Conservation (phyloP, 2,113 vertebrate species). For the Microcebus griseorufus region DNA sequence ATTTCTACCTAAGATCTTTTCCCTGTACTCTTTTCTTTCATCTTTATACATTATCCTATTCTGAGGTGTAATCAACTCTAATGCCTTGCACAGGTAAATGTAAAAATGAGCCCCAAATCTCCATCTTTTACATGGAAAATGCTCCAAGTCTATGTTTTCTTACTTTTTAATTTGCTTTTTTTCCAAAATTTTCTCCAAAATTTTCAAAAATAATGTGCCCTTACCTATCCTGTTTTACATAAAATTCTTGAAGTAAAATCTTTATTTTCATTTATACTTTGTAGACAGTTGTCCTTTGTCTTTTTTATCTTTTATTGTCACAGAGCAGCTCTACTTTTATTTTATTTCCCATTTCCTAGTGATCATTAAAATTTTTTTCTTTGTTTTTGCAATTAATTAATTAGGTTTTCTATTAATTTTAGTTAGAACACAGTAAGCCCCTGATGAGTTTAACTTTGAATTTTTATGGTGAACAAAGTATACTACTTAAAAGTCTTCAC, state of each 20-base stretch:
- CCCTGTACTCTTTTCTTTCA: neutral
- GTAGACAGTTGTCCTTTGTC: neutral
- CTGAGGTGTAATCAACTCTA: neutral
- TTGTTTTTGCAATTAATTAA: neutral
- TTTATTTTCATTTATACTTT: neutral
- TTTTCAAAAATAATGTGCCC: neutral
- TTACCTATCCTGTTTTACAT: neutral
- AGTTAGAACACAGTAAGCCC: neutral
- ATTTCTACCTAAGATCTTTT: neutral
- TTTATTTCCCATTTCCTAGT: neutral
- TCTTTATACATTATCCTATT: neutral
- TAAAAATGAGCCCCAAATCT: neutral
- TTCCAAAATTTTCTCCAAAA: neutral
- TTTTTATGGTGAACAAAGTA: neutral
- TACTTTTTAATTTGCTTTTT: neutral
- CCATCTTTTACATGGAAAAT: neutral
- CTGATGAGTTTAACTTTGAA: neutral
- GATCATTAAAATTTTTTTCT: neutral
- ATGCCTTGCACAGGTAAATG: neutral
- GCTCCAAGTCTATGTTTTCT: neutral
- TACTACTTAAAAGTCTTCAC: neutral
- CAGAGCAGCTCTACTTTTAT: neutral
- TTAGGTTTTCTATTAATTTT: neutral
- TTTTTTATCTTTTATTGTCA: neutral
- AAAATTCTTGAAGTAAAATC: neutral